Conservation (phyloP, 1,140 invertebrate species). For the Magallana ariakensis region DNA sequence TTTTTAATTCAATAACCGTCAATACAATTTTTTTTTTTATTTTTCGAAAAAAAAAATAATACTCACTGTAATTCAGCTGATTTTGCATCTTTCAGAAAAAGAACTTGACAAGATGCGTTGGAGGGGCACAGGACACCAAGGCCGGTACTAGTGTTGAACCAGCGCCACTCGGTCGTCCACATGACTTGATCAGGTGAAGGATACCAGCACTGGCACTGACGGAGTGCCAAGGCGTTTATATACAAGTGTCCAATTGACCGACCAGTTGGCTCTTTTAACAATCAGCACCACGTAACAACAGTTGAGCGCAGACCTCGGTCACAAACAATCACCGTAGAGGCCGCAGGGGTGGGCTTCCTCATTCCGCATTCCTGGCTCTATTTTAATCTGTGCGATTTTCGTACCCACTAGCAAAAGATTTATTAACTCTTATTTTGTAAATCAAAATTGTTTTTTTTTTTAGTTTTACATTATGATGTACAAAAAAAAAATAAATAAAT, state of each 20-base stretch:
- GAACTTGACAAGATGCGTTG: neutral
- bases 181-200: constrained; percentile 31
- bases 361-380: neutral
- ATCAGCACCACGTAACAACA: constrained; percentile 30
- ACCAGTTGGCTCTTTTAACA: constrained; percentile 29
- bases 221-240: constrained; percentile 20
- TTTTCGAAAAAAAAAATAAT: neutral
- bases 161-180: neutral
- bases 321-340: constrained; percentile 15
- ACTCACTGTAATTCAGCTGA: constrained; percentile 3
- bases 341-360: constrained; percentile 14
- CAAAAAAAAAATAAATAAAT: too few species aligned
- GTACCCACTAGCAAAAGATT: too few species aligned
- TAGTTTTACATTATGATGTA: too few species aligned
- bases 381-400: too few species aligned
- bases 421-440: too few species aligned
- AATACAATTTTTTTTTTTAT: neutral
- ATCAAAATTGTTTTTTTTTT: too few species aligned
- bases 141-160: neutral
- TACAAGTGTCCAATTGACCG: constrained; percentile 30
- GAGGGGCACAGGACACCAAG: neutral
- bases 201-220: neutral
- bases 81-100: neutral
- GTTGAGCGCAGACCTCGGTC: constrained; percentile 18
- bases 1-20: neutral